Evolutionary conservation across 2,797 vertebrate genomes (phyloP), one percentile per base, ranked within the genome.

Genomic region (Protosalanx chinensis): DNA sequence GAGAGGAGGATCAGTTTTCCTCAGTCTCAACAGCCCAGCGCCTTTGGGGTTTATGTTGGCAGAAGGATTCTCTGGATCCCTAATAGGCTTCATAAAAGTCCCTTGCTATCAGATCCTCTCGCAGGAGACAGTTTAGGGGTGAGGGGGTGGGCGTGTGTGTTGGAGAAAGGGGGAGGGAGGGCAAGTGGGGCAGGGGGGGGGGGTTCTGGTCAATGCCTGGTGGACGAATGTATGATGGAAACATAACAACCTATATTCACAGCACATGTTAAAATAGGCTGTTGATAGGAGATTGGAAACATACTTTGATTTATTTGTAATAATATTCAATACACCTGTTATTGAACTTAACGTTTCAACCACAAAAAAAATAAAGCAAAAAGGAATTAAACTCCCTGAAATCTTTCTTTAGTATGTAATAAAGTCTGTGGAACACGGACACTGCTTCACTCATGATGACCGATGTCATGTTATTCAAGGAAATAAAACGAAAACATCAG

Each of bases 11-110:
- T 23, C 58, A 65, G 64, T 70, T 70, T 69, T 75, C 51, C 73
- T 60, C 70, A 76, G 83, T 79, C 81, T 78, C 79, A 79, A 81
- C 79, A 76, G 74, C 79, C 71, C 77, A 16, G 64, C 73, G 69
- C 84, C 81, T 82, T 64, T 73, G 46, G 68, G 82, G 82, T 88
- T 89, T 87, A 72, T 75, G 72, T 88, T 87, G 88, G 84, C 84
- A 77, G 68, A 15, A 76, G 49, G 63, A 77, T 75, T 65, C 13
- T 79, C 79, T 77, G 76, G 51, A 77, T 79, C 77, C 76, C 75
- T 73, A 80, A 75, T 73, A 68, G 78, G 62, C 75, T 74, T 80
- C 69, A 76, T 73, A 67, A 78, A 76, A 46, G 51, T 69, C 57
- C 61, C 71, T 46, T 64, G 73, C 76, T 76, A 75, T 78, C 66